A percentile compares a stretch with the other conserved stretches of the same genome.
Evolutionary conservation across 2,888 invertebrate genomes (phyloP).

Genomic region (Apotomis capreana): DNA sequence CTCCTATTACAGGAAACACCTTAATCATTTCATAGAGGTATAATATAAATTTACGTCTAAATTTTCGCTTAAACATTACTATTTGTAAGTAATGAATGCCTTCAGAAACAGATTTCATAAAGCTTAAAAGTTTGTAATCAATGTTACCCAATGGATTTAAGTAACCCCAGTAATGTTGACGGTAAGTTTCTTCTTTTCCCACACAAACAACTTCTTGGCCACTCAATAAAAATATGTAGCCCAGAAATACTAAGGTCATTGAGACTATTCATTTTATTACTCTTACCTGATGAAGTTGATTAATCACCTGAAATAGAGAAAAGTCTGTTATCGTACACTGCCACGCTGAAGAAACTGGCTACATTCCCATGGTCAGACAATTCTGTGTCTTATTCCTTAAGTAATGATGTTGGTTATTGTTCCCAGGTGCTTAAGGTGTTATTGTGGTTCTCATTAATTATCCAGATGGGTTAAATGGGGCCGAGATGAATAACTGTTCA

Average conservation of each 20-base stretch:
- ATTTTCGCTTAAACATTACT: no score
- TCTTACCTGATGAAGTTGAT: constrained; percentile 40
- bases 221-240: constrained; percentile 3
- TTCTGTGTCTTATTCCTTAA: constrained; percentile 10
- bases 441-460: constrained; percentile 37
- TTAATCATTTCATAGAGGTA: no score
- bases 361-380: not conserved
- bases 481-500: constrained; percentile 22
- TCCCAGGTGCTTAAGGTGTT: not conserved
- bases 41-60: no score
- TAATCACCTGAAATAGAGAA: constrained; percentile 39
- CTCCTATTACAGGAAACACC: no score
- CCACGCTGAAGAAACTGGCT: constrained; percentile 30
- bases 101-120: no score
- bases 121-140: no score
- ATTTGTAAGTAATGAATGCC: no score
- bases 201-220: not conserved
- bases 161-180: no score
- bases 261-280: constrained; percentile 39
- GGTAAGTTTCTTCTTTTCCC: not conserved
- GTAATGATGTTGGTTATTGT: constrained; percentile 7
- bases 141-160: no score
- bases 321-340: constrained; percentile 37
- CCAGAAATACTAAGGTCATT: constrained; percentile 28
- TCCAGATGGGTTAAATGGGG: constrained; percentile 35